A percentile compares a stretch with the other conserved stretches of the same genome.
Conservation (phyloP, 1,140 invertebrate species). For the Planococcus citri region DNA sequence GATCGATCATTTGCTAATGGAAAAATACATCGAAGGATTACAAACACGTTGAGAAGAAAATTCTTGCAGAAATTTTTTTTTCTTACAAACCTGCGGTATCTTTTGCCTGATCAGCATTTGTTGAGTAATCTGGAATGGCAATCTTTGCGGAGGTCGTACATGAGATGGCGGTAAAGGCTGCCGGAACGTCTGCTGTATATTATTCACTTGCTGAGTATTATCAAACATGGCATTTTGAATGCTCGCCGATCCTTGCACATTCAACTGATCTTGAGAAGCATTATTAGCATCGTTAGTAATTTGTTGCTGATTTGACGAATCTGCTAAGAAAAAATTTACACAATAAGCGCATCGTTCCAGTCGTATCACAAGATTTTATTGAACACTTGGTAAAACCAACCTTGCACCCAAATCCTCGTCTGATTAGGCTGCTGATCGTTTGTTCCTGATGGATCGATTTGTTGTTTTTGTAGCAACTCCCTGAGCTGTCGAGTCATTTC, state of each 20-base stretch:
- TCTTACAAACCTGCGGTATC: background rate
- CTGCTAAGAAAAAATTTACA: background rate
- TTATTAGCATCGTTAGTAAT: background rate
- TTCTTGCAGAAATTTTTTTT: background rate
- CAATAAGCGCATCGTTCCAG: too few relatives aligned
- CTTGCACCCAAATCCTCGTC: constrained; percentile 11
- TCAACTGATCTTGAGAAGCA: background rate
- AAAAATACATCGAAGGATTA: background rate
- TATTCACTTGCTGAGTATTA: background rate
- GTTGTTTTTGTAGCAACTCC: constrained; percentile 66
- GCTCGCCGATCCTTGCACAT: background rate
- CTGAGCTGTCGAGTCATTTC: constrained; percentile 49
- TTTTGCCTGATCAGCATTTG: constrained; percentile 18
- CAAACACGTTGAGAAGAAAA: background rate
- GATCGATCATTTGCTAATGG: constrained; percentile 29
- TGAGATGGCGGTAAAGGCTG: constrained; percentile 34
- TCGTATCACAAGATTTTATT: too few relatives aligned
- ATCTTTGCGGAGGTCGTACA: constrained; percentile 21
- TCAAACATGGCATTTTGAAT: background rate
- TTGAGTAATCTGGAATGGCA: constrained; percentile 10
- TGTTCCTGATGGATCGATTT: constrained; percentile 36
- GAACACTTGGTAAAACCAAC: background rate
- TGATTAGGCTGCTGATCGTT: constrained; percentile 18
- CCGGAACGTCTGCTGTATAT: constrained; percentile 32
- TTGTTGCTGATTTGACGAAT: background rate